Evolutionary conservation across 2,888 invertebrate species (phyloP), one percentile per base, ranked within the genome.

Genomic region (Thereva nobilitata): DNA sequence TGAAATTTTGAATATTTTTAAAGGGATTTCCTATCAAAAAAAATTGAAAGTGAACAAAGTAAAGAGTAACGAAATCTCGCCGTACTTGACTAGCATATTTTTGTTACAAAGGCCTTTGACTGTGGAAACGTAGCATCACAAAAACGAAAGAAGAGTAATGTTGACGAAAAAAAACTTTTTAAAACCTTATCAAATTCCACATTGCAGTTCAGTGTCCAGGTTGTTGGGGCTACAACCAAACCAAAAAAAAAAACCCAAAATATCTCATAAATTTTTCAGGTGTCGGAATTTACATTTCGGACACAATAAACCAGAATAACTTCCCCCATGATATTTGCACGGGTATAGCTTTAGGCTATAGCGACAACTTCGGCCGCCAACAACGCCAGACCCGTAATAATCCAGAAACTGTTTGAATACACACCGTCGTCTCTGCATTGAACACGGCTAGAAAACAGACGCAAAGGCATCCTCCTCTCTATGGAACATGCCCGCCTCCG

Each of bases 261-360:
- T 47, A 10, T 50, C 63, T 52, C 63, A 63, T 63, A 63, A 63
- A 63, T 63, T 52, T 63, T 63, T 63, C 63, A 63, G 63, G 63
- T 63, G 63, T 63, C 63, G 63, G 63, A 63, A 63, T 63, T 63
- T 63, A 50, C 63, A 63, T 63, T 23, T 63, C 63, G 63, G 49
- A 63, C 50, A 63, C 63, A 50, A 59, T 59, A 59, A 59, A 59
- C 7, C 49, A 35, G 59, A 38, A 59, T 63, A 50, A 63, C 52
- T 63, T 63, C 52, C 63, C 63, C 63, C 50, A 42, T 59, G 49
- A 59, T 59, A 63, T 63, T 50, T 45, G 23, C 41, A 42, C 40
- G 34, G 34, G 50, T n/a, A 52, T 63, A 50, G 52, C 49, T 23
- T 41, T 41, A n/a, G 63, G 52, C 50, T 50, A 34, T 34, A 59